phyloP scores from a whole-genome alignment of 2,888 invertebrate genomes.

The Aplocera efformata region DNA sequence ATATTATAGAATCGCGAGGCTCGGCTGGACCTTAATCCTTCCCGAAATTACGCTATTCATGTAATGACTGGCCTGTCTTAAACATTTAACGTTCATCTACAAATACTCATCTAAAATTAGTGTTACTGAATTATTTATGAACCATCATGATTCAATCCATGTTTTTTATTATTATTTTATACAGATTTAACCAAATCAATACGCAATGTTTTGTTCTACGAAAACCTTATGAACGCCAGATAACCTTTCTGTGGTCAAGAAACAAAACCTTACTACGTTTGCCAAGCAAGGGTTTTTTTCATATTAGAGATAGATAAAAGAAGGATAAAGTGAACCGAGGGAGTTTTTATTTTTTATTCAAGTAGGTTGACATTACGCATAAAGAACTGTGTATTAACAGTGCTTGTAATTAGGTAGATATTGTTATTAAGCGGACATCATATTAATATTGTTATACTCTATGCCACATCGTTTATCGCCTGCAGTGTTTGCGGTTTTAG shows the following conservation, averaged over 20 bases:
- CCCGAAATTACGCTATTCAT: slow-evolving; percentile 31
- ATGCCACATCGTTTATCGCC: too few relatives aligned
- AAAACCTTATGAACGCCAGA: slow-evolving; percentile 18
- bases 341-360: slow-evolving; percentile 28
- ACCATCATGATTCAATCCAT: too few relatives aligned
- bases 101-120: slow-evolving; percentile 11
- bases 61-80: slow-evolving; percentile 27
- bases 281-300: slow-evolving; percentile 44
- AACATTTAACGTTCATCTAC: slow-evolving; percentile 23
- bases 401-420: too few relatives aligned
- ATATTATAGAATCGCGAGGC: slow-evolving; percentile 36
- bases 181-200: too few relatives aligned
- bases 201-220: slow-evolving; percentile 11
- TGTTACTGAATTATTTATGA: too few relatives aligned
- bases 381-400: too few relatives aligned
- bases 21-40: slow-evolving; percentile 29
- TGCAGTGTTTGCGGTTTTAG: too few relatives aligned
- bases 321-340: slow-evolving; percentile 29
- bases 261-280: slow-evolving; percentile 46
- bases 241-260: slow-evolving; percentile 42
- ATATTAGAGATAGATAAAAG: slow-evolving; percentile 45
- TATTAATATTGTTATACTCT: too few relatives aligned
- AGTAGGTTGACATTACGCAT: slow-evolving; percentile 8
- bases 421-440: too few relatives aligned
- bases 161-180: too few relatives aligned